phyloP scores from a whole-genome alignment of 2,888 invertebrate species.

The Thalpophila matura region DNA sequence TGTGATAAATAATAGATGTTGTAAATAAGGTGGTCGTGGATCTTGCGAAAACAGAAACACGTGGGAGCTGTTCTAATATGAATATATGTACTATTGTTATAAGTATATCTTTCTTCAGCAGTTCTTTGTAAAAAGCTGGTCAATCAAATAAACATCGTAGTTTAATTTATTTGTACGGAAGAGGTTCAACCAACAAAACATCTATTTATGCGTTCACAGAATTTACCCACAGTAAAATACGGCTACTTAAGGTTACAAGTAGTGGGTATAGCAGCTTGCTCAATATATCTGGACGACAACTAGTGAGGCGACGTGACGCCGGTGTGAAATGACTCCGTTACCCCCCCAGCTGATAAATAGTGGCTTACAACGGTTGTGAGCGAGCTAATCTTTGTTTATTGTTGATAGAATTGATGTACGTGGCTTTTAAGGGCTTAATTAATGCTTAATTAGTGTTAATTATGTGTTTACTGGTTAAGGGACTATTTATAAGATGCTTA shows the following conservation, averaged over 20 bases:
- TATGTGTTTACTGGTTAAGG: background rate
- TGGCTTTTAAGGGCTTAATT: slow-evolving; percentile 16
- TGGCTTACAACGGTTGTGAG: slow-evolving; percentile 35
- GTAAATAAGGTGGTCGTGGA: slow-evolving; percentile 28
- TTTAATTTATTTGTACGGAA: no score
- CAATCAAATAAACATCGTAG: no score
- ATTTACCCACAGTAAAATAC: slow-evolving; percentile 10
- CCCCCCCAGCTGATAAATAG: slow-evolving; percentile 46
- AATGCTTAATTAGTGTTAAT: background rate
- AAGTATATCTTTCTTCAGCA: background rate
- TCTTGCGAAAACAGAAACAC: slow-evolving; percentile 7
- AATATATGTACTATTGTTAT: background rate
- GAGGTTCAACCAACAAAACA: background rate
- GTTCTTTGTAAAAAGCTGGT: no score
- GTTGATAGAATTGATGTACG: slow-evolving; percentile 43
- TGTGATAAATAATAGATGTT: slow-evolving; percentile 51
- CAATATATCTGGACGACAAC: slow-evolving; percentile 68
- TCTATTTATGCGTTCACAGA: background rate
- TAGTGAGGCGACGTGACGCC: slow-evolving; percentile 60
- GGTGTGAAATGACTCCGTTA: slow-evolving; percentile 65
- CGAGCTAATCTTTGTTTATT: slow-evolving; percentile 54
- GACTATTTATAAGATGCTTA: background rate
- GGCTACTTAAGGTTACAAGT: slow-evolving; percentile 13
- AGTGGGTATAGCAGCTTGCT: slow-evolving; percentile 31
- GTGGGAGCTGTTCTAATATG: background rate